phyloP scores from a whole-genome alignment of 2,797 vertebrate genomes.

The Carcharodon carcharias region DNA sequence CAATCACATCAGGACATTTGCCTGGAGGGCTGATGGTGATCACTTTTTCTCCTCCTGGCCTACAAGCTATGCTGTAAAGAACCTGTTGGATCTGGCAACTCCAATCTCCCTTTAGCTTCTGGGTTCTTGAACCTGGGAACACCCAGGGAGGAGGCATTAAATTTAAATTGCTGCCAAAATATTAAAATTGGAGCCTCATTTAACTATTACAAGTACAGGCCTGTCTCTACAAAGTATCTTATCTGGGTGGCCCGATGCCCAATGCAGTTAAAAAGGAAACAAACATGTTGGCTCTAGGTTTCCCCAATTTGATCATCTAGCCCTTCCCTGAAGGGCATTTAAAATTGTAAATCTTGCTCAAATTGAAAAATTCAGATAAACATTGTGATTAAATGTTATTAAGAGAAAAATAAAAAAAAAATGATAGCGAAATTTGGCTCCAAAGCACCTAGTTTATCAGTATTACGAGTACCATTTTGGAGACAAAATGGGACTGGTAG shows the following conservation, averaged over 20 bases:
- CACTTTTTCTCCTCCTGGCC: background rate
- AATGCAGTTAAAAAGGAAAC: background rate
- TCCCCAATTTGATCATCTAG: background rate
- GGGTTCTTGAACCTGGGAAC: background rate
- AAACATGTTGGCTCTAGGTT: background rate
- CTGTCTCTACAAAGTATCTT: background rate
- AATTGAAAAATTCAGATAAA: background rate
- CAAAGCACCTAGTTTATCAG: too few species aligned
- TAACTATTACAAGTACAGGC: background rate
- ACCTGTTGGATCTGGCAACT: background rate
- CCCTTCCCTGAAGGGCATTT: background rate
- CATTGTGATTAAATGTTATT: background rate
- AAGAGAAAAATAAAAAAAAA: background rate
- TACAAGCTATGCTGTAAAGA: background rate
- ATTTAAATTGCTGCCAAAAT: background rate
- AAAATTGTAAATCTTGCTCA: background rate
- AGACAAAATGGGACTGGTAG: too few species aligned
- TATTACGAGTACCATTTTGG: too few species aligned
- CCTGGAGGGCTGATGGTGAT: background rate
- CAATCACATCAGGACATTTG: background rate
- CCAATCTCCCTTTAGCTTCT: background rate
- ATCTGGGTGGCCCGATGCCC: background rate
- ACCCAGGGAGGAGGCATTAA: background rate
- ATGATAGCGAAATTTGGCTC: too few species aligned
- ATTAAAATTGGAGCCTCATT: background rate